phyloP scores from a whole-genome alignment of 92 coral and sea anemone species.

The Epizoanthus scotinus region DNA sequence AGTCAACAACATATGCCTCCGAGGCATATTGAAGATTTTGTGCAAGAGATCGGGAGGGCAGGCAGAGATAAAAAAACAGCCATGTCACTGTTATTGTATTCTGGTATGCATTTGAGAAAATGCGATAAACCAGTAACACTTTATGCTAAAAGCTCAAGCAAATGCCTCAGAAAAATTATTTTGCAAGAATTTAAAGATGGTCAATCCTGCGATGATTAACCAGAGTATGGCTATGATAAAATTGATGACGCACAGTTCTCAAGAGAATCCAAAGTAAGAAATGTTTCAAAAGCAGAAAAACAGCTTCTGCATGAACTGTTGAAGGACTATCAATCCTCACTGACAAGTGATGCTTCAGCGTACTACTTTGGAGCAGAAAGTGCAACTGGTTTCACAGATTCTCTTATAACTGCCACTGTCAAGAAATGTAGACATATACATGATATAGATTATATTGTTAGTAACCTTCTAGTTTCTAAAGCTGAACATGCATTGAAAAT shows the following conservation, averaged over 20 bases:
- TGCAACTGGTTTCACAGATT: constrained; percentile 26
- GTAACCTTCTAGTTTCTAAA: constrained; percentile 14
- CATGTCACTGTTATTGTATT: constrained; percentile 21
- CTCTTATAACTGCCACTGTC: constrained; percentile 15
- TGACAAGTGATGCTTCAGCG: neutral
- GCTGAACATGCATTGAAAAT: constrained; percentile 17
- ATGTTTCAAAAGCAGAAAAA: constrained; percentile 11
- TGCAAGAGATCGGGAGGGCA: constrained; percentile 63
- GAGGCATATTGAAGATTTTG: constrained; percentile 42
- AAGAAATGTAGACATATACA: constrained; percentile 13
- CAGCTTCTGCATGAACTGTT: constrained; percentile 29
- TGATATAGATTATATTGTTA: constrained; percentile 1
- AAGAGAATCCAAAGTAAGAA: neutral
- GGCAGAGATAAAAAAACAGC: constrained; percentile 40
- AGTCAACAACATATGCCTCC: no score
- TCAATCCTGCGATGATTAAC: neutral
- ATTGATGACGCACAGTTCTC: neutral
- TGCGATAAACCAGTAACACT: constrained; percentile 45
- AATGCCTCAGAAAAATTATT: constrained; percentile 43
- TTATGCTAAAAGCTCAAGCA: constrained; percentile 27
- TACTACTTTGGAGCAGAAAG: constrained; percentile 32
- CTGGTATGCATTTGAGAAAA: constrained; percentile 46
- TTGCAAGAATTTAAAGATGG: constrained; percentile 45
- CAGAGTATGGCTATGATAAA: neutral
- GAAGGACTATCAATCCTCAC: constrained; percentile 23